Conservation (phyloP, 2,113 vertebrate species). For the Apodemus sylvaticus region DNA sequence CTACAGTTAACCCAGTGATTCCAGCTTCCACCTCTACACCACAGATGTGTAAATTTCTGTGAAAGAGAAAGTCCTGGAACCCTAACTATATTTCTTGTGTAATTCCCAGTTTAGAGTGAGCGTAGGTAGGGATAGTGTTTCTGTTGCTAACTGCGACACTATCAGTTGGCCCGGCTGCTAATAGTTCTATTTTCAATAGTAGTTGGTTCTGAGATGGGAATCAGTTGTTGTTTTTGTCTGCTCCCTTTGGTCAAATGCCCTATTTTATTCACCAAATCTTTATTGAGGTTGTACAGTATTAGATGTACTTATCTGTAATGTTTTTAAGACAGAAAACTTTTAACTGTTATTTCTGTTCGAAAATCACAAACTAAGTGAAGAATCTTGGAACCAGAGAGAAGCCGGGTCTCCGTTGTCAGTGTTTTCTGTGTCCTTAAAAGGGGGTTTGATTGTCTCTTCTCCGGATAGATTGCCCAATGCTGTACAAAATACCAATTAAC, state of each 20-base stretch:
- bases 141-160: neutral
- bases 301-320: neutral
- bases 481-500: neutral
- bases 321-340: constrained; percentile 25
- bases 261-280: constrained; percentile 9
- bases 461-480: neutral
- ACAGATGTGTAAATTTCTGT: neutral
- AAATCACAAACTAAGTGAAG: constrained; percentile 20
- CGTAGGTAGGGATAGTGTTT: neutral
- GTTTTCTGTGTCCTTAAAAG: neutral
- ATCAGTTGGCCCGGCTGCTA: neutral
- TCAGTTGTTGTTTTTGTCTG: neutral
- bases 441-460: neutral
- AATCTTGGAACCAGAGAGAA: neutral
- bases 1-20: neutral
- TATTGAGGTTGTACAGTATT: neutral
- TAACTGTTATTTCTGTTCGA: neutral
- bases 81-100: neutral
- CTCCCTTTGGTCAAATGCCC: neutral
- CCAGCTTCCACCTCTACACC: neutral
- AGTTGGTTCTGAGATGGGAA: neutral
- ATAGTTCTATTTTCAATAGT: neutral
- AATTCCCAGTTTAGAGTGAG: neutral
- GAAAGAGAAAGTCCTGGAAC: neutral
- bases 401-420: neutral